These are phyloP conservation scores for Volucella inflata DNA, from an alignment of 2,888 invertebrate genomes.

Conservation along the genomic window DNA sequence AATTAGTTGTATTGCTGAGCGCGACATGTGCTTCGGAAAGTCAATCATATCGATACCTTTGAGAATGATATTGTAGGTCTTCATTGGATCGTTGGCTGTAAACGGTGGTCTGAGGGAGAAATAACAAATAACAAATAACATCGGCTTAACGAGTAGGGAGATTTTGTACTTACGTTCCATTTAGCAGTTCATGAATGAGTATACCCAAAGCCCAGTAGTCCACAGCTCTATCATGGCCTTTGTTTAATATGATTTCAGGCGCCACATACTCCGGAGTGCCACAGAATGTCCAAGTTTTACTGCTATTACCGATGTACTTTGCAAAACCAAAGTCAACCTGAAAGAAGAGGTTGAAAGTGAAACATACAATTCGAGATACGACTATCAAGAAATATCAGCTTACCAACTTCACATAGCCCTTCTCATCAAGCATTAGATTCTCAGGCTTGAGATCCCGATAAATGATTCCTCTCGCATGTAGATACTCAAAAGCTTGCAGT, in stretches of 20 bases:
- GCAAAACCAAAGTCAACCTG: conserved; percentile 97
- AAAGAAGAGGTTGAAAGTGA: conserved; percentile 33
- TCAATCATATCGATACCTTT: conserved; percentile 95
- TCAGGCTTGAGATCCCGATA: conserved; percentile 97
- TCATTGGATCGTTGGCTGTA: conserved; percentile 95
- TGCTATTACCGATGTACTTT: conserved; percentile 91
- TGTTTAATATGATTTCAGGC: conserved; percentile 95
- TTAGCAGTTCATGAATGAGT: conserved; percentile 93
- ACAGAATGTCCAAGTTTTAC: conserved; percentile 97
- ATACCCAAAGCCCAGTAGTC: conserved; percentile 98
- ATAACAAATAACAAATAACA: background rate
- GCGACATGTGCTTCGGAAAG: conserved; percentile 91
- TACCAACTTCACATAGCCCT: conserved; percentile 95
- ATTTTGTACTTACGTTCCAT: conserved; percentile 88
- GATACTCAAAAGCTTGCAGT: conserved; percentile 95
- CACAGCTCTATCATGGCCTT: conserved; percentile 91
- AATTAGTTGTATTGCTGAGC: conserved; percentile 92
- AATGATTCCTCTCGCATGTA: conserved; percentile 93
- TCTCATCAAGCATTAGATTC: conserved; percentile 93
- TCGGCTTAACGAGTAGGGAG: background rate
- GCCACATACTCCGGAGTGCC: conserved; percentile 97
- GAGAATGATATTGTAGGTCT: conserved; percentile 96
- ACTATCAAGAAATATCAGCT: conserved; percentile 72
- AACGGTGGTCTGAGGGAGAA: conserved; percentile 88
- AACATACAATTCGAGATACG: background rate